phyloP scores from a whole-genome alignment of 2,797 vertebrate genomes.

The Pelodytes ibericus region DNA sequence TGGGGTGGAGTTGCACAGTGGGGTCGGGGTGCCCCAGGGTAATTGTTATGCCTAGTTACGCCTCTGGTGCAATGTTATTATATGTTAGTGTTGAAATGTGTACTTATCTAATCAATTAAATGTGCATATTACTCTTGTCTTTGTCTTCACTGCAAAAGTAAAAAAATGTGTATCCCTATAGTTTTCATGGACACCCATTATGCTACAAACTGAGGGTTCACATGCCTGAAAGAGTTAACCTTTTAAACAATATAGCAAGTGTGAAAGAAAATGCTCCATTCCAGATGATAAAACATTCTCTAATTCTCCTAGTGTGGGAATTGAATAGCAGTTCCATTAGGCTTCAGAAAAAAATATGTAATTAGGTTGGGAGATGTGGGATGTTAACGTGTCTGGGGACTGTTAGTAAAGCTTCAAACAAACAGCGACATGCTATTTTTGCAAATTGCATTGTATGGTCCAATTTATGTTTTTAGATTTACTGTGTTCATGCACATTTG shows the following conservation, averaged over 20 bases:
- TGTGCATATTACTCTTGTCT: too few relatives aligned
- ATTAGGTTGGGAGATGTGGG: slow-evolving; percentile 50
- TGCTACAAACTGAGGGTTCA: too few relatives aligned
- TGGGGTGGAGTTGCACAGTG: too few relatives aligned
- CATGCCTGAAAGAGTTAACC: not conserved
- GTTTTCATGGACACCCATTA: too few relatives aligned
- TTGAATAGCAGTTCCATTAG: slow-evolving; percentile 40
- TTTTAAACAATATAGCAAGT: not conserved
- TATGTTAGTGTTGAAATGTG: too few relatives aligned
- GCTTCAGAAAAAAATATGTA: slow-evolving; percentile 37
- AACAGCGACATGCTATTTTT: slow-evolving; percentile 29
- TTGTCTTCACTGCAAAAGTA: too few relatives aligned
- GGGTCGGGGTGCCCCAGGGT: too few relatives aligned
- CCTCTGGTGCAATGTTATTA: too few relatives aligned
- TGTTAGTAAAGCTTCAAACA: slow-evolving; percentile 28
- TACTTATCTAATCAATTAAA: too few relatives aligned
- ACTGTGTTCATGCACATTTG: slow-evolving; percentile 9
- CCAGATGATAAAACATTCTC: slow-evolving; percentile 4
- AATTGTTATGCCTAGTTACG: too few relatives aligned
- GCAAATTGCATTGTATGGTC: slow-evolving; percentile 18
- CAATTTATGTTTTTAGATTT: slow-evolving; percentile 18
- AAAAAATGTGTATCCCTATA: too few relatives aligned
- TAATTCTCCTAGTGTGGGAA: slow-evolving; percentile 32
- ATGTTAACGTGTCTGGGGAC: slow-evolving; percentile 51
- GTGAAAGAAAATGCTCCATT: not conserved